Base-by-base conservation (phyloP, 2,888 invertebrate species). In the Xiphydria camelus region DNA sequence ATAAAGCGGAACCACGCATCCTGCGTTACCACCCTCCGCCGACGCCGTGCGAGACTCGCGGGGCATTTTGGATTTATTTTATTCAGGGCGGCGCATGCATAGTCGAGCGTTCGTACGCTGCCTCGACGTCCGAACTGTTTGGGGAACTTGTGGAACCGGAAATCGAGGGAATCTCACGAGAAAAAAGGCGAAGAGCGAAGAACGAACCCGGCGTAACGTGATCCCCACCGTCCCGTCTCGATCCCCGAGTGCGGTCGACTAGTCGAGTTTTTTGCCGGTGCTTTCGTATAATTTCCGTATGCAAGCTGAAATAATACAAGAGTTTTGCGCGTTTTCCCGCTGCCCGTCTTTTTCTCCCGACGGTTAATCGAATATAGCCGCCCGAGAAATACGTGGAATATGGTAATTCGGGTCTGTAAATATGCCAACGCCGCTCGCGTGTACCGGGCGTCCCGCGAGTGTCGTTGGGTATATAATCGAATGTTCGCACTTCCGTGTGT, bases 31-130 rank as follows among this genome's bases (percentile, higher is more conserved):
- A 40, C 14, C 14, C n/a, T 9, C 3, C 1, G 21, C 15, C 41
- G 20, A 41, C 14, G 31, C 31, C 22, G 22, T 5, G 31, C 23
- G 35, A 23, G 22, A 48, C 34, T 38, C 29, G 22, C 18, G 15
- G 34, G 10, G 17, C 2, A 19, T 18, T 34, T 34, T 17, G 4
- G 34, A 34, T 34, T 17, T 40, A 41, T 26, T 55, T 37, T 41
- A 29, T 32, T 40, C 29, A 32, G 21, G 14, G 20, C 33, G 20
- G 32, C 22, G 46, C 41, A 40, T 55, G 46, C 48, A 48, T 55
- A 51, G 51, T 51, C 34, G 48, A 55, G 25, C 39, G 10, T 18
- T 34, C 6, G 34, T 10, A 10, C 15, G 12, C 18, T 10, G 3
- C 18, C 4, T 1, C 18, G 34, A 4, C 18, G 17, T 1, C 9